Evolutionary conservation across 2,888 invertebrate species (phyloP).

Genomic region (Ashinkailepas kermadecensis): DNA sequence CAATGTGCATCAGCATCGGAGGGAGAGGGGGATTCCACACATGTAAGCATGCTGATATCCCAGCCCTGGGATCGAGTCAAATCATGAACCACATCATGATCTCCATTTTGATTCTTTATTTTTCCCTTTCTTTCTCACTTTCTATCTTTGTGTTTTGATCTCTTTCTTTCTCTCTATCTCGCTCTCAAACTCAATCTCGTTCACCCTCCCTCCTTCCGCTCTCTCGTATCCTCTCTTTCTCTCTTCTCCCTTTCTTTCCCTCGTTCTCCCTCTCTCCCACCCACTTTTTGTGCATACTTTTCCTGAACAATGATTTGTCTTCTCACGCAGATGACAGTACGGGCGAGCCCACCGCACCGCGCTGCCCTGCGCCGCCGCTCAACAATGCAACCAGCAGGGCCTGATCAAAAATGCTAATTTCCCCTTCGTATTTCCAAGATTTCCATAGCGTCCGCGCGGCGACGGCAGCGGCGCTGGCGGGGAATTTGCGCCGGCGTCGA

Average conservation of each 20-base stretch:
- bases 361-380: background rate
- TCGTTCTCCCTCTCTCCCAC: background rate
- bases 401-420: constrained; percentile 21
- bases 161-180: background rate
- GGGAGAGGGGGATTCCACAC: no score
- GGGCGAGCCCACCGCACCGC: background rate
- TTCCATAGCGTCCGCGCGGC: constrained; percentile 1
- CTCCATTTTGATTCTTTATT: no score
- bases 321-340: background rate
- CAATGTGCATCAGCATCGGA: no score
- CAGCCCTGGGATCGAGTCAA: no score
- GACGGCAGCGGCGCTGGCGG: background rate
- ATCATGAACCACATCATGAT: no score
- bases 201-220: background rate
- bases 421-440: background rate
- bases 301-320: background rate
- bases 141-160: no score
- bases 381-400: background rate
- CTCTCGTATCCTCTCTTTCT: background rate
- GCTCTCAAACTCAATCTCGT: background rate
- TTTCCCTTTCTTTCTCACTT: no score
- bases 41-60: no score
- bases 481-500: background rate
- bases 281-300: background rate
- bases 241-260: background rate